Evolutionary conservation across 2,113 vertebrate genomes (phyloP).

Genomic region (Aspiorhynchus laticeps): DNA sequence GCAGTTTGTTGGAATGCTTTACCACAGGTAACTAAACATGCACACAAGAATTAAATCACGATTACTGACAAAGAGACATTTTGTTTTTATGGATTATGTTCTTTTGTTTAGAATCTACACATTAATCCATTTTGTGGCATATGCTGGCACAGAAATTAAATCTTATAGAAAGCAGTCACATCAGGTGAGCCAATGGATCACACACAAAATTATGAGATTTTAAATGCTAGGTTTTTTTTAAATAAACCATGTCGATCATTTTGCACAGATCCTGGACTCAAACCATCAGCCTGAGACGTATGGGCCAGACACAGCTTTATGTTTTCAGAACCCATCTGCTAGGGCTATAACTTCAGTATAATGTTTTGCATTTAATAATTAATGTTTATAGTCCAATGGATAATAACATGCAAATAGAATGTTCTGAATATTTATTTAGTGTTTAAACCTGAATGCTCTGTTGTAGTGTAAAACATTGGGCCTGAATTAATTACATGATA

Average conservation of each 20-base stretch:
- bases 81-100: not conserved
- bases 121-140: conserved; percentile 58
- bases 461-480: not conserved
- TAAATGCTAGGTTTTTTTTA: not conserved
- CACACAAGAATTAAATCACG: not conserved
- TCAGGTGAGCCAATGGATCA: not conserved
- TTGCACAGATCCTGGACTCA: not conserved
- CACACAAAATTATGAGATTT: not conserved
- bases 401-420: not conserved
- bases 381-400: not conserved
- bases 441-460: not conserved
- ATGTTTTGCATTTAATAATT: not conserved
- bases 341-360: not conserved
- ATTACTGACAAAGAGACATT: not conserved
- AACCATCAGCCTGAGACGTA: not conserved
- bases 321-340: not conserved
- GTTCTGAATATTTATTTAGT: not conserved
- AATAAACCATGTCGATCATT: not conserved
- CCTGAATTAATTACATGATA: not conserved
- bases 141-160: conserved; percentile 52
- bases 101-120: conserved; percentile 52
- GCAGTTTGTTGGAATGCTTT: conserved; percentile 58
- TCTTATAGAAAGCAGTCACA: conserved; percentile 3
- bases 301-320: not conserved
- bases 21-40: conserved; percentile 53